phyloP scores from a whole-genome alignment of 2,888 invertebrate genomes.

The Nipponacmea schrenckii region DNA sequence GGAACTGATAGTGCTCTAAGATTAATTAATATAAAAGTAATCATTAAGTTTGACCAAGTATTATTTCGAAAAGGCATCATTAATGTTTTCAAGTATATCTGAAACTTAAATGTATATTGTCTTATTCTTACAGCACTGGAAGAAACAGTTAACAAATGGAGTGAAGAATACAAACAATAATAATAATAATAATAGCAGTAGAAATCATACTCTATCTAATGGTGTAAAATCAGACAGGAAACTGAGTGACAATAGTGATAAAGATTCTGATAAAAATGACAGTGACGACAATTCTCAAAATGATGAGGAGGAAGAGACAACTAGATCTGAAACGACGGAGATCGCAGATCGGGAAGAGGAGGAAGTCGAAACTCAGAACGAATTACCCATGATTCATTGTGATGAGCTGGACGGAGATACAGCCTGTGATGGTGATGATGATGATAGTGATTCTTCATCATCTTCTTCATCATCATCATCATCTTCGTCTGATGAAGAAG shows the following conservation, averaged over 20 bases:
- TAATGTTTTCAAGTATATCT: too few species aligned
- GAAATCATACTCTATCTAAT: background rate
- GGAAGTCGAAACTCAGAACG: constrained; percentile 21
- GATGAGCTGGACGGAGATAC: constrained; percentile 8
- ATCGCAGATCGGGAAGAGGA: constrained; percentile 9
- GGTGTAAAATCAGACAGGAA: background rate
- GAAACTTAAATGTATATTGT: too few species aligned
- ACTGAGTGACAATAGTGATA: background rate
- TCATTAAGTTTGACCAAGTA: too few species aligned
- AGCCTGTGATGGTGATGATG: constrained; percentile 27
- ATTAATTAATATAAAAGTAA: too few species aligned
- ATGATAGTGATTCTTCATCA: constrained; percentile 6
- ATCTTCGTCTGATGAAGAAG: constrained; percentile 26
- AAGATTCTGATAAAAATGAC: constrained; percentile 10
- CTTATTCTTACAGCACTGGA: background rate
- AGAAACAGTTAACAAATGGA: background rate
- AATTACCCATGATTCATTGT: constrained; percentile 6
- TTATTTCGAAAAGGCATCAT: too few species aligned
- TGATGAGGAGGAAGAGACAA: constrained; percentile 20
- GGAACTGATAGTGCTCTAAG: too few species aligned
- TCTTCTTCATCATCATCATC: constrained; percentile 16
- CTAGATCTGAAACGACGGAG: constrained; percentile 7
- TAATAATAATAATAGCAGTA: background rate
- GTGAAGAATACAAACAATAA: constrained; percentile 2
- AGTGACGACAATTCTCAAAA: constrained; percentile 17